Evolutionary conservation across 2,797 vertebrate genomes (phyloP), one percentile per base, ranked within the genome.

Genomic region (Sebastiscus albofasciatus): DNA sequence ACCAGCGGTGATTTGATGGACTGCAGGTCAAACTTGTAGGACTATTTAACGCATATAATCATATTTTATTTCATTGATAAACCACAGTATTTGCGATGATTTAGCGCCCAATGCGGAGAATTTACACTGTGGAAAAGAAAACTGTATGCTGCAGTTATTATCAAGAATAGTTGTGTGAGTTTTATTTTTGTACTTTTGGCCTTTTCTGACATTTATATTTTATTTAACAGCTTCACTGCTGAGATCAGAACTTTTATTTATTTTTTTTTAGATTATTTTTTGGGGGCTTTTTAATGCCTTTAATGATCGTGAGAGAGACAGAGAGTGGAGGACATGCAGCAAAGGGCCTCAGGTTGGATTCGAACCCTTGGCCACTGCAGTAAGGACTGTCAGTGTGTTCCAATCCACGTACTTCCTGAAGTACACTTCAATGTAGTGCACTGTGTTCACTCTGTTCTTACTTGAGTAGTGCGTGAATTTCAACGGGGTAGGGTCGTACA

Each of bases 321-420:
- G 36, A 39, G 36, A 39, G 36, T 0, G 0, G 5, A 39, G 14
- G 36, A 39, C 36, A 39, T 14, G 36, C 36, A 39, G 36, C 36
- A 39, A 14, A 39, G 36, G 36, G 5, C 5, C 36, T 6, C 13
- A 39, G 13, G 36, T 39, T 13, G 5, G 36, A 14, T 39, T 39
- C 5, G 0, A 39, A 39, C 36, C 0, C 13, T 39, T 12, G 0
- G 0, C 36, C 13, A 39, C 36, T 39, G 36, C 36, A 39, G 36
- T 39, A 39, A 39, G 5, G 36, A 39, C 36, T 39, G 1, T 0
- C 13, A 2, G 36, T 39, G 36, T 39, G 36, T 39, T 39, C 36
- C 36, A 39, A 39, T 39, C 36, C 36, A 39, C 13, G 36, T 39
- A 39, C 36, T 39, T 39, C 36, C 36, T 6, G 36, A 39, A 39